phyloP scores from a whole-genome alignment of 2,113 vertebrate genomes.

The Pavo muticus region DNA sequence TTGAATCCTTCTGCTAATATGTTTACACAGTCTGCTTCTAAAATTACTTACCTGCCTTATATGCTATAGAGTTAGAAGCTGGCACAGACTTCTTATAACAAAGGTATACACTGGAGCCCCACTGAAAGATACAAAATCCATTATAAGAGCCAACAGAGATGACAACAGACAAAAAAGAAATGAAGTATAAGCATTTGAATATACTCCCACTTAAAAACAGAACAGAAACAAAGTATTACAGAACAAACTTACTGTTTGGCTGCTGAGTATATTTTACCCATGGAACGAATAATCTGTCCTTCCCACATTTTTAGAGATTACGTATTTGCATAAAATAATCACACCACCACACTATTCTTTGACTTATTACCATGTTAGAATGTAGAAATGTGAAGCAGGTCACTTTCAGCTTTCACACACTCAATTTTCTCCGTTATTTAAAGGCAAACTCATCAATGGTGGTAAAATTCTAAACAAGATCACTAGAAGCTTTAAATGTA shows the following conservation, averaged over 20 bases:
- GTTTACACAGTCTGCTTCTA: neutral
- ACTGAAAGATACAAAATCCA: slow-evolving; percentile 82
- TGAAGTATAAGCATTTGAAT: neutral
- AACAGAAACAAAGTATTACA: neutral
- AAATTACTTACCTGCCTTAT: slow-evolving; percentile 93
- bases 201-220: neutral
- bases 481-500: neutral
- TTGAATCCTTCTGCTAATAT: neutral
- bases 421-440: neutral
- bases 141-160: no score
- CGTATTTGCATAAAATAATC: neutral
- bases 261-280: neutral
- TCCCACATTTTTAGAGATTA: neutral
- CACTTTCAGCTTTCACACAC: neutral
- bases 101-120: slow-evolving; percentile 97
- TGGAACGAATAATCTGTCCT: neutral
- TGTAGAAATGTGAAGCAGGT: neutral
- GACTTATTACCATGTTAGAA: neutral
- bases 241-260: neutral
- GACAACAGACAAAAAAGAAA: neutral
- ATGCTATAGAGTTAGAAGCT: slow-evolving; percentile 93
- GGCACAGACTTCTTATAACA: slow-evolving; percentile 99
- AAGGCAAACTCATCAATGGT: neutral
- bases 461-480: neutral
- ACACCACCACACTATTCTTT: neutral